Conservation (phyloP, 2,888 invertebrate species). For the Amphipoea lucens region DNA sequence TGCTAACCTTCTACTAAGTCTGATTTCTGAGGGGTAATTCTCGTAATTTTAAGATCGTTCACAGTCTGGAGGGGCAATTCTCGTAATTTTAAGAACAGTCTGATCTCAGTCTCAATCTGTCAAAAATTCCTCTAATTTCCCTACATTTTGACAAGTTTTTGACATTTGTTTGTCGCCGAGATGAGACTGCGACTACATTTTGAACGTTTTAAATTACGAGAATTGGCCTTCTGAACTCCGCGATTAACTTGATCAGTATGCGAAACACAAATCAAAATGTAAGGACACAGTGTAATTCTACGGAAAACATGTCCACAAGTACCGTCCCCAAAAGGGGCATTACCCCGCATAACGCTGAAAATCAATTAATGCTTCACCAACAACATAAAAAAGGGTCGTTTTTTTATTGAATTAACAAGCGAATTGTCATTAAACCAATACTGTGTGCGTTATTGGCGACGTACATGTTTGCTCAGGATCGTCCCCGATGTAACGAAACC, state of each 20-base stretch:
- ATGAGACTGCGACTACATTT: too few relatives aligned
- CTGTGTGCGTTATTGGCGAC: conserved; percentile 59
- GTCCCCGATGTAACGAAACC: conserved; percentile 55
- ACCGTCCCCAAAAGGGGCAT: conserved; percentile 25
- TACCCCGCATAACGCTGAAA: conserved; percentile 28
- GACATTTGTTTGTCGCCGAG: too few relatives aligned
- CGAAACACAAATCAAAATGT: conserved; percentile 24
- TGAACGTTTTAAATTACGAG: too few relatives aligned
- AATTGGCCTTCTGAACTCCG: too few relatives aligned
- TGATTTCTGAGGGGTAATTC: neutral
- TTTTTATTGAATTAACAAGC: conserved; percentile 65
- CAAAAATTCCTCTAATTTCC: too few relatives aligned
- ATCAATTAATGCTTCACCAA: conserved; percentile 55
- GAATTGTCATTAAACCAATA: conserved; percentile 64
- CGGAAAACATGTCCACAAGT: conserved; percentile 22
- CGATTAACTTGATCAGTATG: conserved; percentile 22
- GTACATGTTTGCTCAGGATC: conserved; percentile 64
- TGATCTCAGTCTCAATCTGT: too few relatives aligned
- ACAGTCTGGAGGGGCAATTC: too few relatives aligned
- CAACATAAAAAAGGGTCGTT: conserved; percentile 52
- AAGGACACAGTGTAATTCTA: conserved; percentile 15
- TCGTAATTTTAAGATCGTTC: too few relatives aligned
- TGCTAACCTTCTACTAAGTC: neutral
- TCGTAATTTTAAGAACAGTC: too few relatives aligned
- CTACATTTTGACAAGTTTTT: too few relatives aligned